Evolutionary conservation across 2,113 vertebrate species (phyloP), one percentile per base, ranked within the genome.

Genomic region (Bettongia penicillata): DNA sequence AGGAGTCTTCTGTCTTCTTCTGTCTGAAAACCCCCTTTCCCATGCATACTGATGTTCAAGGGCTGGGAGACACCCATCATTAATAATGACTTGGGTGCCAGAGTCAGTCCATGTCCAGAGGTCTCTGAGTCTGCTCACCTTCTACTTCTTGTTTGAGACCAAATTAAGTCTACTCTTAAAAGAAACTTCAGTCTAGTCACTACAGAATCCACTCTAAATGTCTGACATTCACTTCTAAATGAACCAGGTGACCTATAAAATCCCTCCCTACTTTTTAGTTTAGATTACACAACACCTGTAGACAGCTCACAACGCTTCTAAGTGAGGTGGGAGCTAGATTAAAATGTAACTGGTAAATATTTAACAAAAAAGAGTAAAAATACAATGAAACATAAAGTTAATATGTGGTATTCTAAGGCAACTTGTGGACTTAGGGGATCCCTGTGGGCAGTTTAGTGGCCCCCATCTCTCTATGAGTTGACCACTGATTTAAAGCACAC

Each of bases 401-500:
- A 19, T 5, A 6, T 31, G 31, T 61, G 57, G 11, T 37, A n/a
- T n/a, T 37, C 12, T 37, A 37, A 6, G 12, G 16, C 31, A 4
- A 16, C n/a, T 0, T 37, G 31, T 68, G 31, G 31, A 19, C 6
- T 26, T 7, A 25, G 9, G 8, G 25, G 55, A 57, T 57, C 55
- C 55, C 8, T 57, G 55, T 57, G 55, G 53, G 9, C 3, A 4
- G 61, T 68, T 37, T 37, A 19, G 61, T 37, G 61, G 61, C 31
- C 26, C 28, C 37, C 14, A 5, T n/a, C 37, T 4, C 61, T 37
- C n/a, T 14, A 16, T 0, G 0, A 0, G 52, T 2, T 8, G 49
- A 48, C n/a, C 9, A 28, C 43, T 2, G 89, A 61, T 52, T 14
- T 25, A 22, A 31, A 12, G 2, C 31, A 52, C 0, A 0, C 16